Evolutionary conservation across 2,888 invertebrate genomes (phyloP).

Genomic region (Napeogenes inachia): DNA sequence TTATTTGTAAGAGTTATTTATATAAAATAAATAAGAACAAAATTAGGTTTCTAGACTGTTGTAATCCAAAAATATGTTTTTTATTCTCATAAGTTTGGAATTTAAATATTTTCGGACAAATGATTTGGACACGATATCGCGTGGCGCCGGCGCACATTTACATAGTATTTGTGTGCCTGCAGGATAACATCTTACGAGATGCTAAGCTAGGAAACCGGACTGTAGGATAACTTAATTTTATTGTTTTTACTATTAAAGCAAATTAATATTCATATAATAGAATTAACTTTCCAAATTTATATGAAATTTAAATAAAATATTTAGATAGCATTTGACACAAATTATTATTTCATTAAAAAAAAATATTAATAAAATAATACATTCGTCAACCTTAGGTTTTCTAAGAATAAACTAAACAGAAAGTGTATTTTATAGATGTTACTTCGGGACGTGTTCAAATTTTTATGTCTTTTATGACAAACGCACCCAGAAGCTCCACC

Average conservation of each 20-base stretch:
- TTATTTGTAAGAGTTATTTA: not conserved
- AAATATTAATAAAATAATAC: too few relatives aligned
- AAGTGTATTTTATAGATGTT: conserved; percentile 35
- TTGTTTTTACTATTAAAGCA: too few relatives aligned
- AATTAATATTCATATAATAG: too few relatives aligned
- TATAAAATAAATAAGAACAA: conserved; percentile 12
- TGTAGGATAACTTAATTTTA: not conserved
- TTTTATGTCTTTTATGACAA: conserved; percentile 60
- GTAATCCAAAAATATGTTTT: too few relatives aligned
- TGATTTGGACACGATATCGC: conserved; percentile 34
- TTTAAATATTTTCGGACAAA: conserved; percentile 17
- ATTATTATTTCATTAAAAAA: too few relatives aligned
- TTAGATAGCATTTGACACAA: too few relatives aligned
- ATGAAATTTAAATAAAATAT: too few relatives aligned
- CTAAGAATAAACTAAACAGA: not conserved
- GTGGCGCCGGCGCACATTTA: conserved; percentile 37
- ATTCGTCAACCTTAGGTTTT: not conserved
- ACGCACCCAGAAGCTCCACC: conserved; percentile 45
- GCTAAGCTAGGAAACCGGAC: not conserved
- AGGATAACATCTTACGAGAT: conserved; percentile 18
- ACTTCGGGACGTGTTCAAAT: conserved; percentile 45
- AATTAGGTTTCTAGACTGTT: not conserved
- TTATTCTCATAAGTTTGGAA: too few relatives aligned
- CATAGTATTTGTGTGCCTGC: conserved; percentile 31
- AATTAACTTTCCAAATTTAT: too few relatives aligned